These are phyloP conservation scores for Hypercompe scribonia DNA, from an alignment of 2,888 invertebrate species.

Conservation along the genomic window DNA sequence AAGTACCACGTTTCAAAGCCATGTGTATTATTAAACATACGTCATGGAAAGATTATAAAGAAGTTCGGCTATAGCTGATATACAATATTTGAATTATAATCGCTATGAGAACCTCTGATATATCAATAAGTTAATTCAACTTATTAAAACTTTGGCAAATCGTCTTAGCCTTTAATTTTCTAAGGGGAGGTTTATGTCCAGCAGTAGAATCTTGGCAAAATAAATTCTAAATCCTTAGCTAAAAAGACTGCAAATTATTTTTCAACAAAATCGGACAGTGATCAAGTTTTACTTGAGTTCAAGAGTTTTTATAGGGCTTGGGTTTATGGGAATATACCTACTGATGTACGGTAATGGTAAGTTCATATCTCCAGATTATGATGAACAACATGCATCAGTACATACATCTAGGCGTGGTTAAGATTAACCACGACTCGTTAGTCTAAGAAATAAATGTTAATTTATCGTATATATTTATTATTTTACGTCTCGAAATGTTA, in stretches of 20 bases:
- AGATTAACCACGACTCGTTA: too few relatives aligned
- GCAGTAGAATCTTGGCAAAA: too few relatives aligned
- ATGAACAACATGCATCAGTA: not conserved
- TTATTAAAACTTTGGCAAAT: too few relatives aligned
- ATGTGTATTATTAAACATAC: conserved; percentile 1
- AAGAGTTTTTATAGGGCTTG: not conserved
- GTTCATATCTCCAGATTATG: not conserved
- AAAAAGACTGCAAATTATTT: not conserved
- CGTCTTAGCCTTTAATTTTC: too few relatives aligned
- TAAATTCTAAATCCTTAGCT: too few relatives aligned
- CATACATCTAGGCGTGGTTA: not conserved
- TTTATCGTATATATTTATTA: not conserved
- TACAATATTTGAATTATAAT: not conserved
- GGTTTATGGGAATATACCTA: too few relatives aligned
- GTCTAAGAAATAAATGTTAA: not conserved
- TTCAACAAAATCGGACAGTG: not conserved
- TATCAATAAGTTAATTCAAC: too few relatives aligned
- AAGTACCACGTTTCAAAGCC: conserved; percentile 20
- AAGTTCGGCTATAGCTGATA: not conserved
- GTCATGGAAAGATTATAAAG: not conserved
- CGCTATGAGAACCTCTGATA: too few relatives aligned
- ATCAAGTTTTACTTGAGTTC: not conserved
- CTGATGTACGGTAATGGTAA: not conserved
- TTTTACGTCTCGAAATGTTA: not conserved
- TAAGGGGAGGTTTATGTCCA: too few relatives aligned